Evolutionary conservation across 1,140 invertebrate genomes (phyloP).

Genomic region (Drosophila bifasciata): DNA sequence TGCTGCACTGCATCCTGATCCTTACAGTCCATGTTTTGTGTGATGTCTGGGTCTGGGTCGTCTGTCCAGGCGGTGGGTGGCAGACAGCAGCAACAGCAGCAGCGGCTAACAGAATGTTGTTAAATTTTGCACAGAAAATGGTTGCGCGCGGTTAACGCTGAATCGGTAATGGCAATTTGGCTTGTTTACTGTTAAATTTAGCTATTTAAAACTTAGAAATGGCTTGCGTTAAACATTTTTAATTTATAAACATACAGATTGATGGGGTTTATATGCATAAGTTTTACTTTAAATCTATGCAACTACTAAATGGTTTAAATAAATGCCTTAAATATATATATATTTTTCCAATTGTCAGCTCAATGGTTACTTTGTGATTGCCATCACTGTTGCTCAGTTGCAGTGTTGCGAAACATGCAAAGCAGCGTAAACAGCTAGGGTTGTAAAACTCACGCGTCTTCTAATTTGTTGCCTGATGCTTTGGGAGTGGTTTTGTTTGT

Average conservation of each 20-base stretch:
- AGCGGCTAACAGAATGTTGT: constrained; percentile 35
- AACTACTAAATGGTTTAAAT: too few relatives aligned
- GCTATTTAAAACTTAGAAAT: not conserved
- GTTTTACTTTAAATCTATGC: too few relatives aligned
- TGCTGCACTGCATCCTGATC: constrained; percentile 42
- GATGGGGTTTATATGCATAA: too few relatives aligned
- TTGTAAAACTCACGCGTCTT: constrained; percentile 10
- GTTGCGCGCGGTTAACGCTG: constrained; percentile 13
- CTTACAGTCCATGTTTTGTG: constrained; percentile 60
- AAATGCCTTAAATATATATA: too few relatives aligned
- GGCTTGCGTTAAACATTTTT: too few relatives aligned
- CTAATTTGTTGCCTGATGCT: constrained; percentile 33
- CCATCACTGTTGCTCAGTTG: too few relatives aligned
- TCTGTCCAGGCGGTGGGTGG: constrained; percentile 3
- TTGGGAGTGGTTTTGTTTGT: constrained; percentile 69
- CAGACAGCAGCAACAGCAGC: constrained; percentile 18
- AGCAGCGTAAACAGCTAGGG: not conserved
- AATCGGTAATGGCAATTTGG: constrained; percentile 1
- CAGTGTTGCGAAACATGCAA: constrained; percentile 1
- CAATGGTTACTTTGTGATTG: not conserved
- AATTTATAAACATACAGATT: too few relatives aligned
- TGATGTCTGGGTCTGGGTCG: constrained; percentile 1
- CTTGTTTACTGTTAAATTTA: not conserved
- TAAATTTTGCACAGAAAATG: constrained; percentile 20
- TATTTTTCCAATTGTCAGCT: too few relatives aligned